A percentile compares a stretch with the other conserved stretches of the same genome.
Conservation (phyloP, 2,113 vertebrate species). For the Scolopax mira region DNA sequence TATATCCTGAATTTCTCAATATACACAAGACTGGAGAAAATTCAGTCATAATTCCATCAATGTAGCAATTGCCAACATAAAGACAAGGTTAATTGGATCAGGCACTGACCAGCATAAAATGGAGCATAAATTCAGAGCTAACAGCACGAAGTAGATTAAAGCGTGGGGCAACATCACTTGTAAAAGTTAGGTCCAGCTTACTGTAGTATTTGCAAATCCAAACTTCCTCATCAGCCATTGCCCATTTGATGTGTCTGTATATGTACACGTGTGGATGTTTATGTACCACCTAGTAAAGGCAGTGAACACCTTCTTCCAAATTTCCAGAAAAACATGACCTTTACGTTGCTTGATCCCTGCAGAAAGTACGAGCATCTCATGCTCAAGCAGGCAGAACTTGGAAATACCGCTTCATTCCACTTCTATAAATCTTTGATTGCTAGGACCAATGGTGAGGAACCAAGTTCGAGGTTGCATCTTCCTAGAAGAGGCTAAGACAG, state of each 20-base stretch:
- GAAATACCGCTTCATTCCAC: neutral
- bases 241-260: no score
- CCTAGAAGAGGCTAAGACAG: neutral
- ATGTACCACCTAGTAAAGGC: neutral
- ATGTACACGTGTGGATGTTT: fast-evolving
- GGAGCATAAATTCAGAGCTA: neutral
- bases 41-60: neutral
- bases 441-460: neutral
- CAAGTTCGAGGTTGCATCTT: neutral
- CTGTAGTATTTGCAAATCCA: neutral
- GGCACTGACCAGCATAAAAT: neutral
- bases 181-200: neutral
- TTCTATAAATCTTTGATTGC: neutral
- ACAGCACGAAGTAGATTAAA: neutral
- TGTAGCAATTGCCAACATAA: fast-evolving
- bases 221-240: neutral
- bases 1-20: neutral
- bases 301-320: neutral
- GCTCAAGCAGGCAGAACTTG: neutral
- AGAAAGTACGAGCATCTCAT: neutral
- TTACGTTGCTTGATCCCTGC: neutral
- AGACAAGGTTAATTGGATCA: neutral
- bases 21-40: neutral
- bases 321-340: neutral
- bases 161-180: neutral